Conservation (phyloP, 1,140 invertebrate genomes). For the Akabosia matsudoensis region DNA sequence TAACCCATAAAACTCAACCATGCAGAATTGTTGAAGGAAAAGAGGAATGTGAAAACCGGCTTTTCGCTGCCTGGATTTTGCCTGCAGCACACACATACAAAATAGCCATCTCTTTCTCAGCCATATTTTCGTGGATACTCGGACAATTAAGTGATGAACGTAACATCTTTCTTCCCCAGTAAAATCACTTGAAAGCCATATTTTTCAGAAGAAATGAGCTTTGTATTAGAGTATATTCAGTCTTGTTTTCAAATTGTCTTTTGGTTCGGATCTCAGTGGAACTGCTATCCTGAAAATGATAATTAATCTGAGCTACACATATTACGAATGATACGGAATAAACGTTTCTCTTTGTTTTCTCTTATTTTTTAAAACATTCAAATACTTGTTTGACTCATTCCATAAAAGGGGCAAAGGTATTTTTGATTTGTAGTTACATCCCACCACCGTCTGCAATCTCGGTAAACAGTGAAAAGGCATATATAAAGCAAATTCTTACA, state of each 20-base stretch:
- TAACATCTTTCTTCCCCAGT: no score
- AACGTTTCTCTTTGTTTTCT: not conserved
- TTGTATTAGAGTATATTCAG: no score
- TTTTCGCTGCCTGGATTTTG: not conserved
- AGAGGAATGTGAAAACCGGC: not conserved
- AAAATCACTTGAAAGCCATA: no score
- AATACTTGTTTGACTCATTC: not conserved
- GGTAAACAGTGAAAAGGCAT: not conserved
- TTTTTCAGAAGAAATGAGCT: no score
- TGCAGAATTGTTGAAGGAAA: not conserved
- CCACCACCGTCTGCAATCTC: no score
- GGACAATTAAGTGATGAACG: no score
- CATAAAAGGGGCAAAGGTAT: constrained; percentile 10
- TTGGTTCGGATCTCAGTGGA: no score
- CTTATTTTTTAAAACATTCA: not conserved
- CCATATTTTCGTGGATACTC: no score
- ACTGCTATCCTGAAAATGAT: not conserved
- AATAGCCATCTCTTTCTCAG: no score
- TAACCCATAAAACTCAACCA: not conserved
- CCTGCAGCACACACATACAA: not conserved
- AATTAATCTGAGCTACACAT: no score
- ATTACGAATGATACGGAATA: not conserved
- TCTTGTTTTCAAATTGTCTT: no score
- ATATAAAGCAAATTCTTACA: constrained; percentile 2
- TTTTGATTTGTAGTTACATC: not conserved